Conservation (phyloP, 2,797 vertebrate genomes). For the Eulemur coronatus region DNA sequence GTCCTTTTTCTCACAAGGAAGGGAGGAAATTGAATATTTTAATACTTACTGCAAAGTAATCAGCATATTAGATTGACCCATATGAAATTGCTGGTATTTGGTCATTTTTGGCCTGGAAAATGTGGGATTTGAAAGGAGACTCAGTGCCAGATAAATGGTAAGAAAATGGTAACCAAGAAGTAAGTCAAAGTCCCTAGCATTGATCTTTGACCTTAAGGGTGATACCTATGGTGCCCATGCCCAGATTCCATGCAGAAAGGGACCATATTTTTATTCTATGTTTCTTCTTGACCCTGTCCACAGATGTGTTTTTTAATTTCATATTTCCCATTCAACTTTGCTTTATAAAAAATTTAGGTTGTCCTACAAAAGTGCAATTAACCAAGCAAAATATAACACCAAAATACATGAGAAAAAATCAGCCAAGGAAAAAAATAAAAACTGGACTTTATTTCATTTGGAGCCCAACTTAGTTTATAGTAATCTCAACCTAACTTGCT, state of each 20-base stretch:
- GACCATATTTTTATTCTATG: neutral
- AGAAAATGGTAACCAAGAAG: neutral
- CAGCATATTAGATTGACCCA: neutral
- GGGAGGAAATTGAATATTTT: neutral
- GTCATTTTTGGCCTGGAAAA: neutral
- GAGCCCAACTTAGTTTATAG: neutral
- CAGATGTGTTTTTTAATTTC: neutral
- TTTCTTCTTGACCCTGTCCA: neutral
- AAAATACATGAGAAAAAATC: neutral
- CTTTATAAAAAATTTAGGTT: neutral
- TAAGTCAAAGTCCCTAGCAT: neutral
- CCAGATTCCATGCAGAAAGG: neutral
- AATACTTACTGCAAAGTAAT: neutral
- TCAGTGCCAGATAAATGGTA: neutral
- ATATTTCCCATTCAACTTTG: neutral
- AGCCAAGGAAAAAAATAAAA: neutral
- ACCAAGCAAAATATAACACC: neutral
- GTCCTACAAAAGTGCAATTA: neutral
- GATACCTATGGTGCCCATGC: neutral
- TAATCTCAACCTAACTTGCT: neutral
- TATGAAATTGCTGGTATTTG: neutral
- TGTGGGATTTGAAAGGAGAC: neutral
- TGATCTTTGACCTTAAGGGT: neutral
- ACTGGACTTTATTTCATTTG: neutral
- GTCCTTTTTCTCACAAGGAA: neutral